Base-by-base conservation (phyloP, 1,140 invertebrate species). In the Paraescarpia echinospica region DNA sequence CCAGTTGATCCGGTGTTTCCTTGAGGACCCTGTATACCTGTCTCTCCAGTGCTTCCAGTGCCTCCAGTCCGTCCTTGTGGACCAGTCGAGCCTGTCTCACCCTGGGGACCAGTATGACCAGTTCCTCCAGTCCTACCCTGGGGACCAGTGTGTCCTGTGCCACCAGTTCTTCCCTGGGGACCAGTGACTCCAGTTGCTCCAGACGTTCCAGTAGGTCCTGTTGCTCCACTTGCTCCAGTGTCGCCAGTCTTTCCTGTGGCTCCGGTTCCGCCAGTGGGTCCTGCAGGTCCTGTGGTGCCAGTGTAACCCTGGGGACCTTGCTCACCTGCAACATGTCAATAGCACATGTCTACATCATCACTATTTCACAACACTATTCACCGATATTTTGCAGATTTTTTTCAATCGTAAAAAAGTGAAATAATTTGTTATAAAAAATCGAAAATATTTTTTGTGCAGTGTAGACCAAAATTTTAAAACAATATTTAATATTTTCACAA, bases 131-230 rank as follows among this genome's bases (percentile, higher is more conserved):
- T 92, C 88, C 33, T 33, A 27, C 92, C 92, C 8, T n/a, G 8
- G 12, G 88, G 92, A 92, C 92, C 92, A 88, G 92, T 88, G 14
- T n/a, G 31, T 34, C 92, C 92, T 89, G 92, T 92, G 9, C 33
- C 41, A 18, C 92, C 92, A 35, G 34, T 89, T 33, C 48, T 92
- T 48, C 91, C 91, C 33, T 33, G 35, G 18, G 91, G 91, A 51
- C 92, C 92, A 88, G 88, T 92, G n/a, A 33, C 31, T 34, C 92
- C 92, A 92, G 88, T 92, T 33, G 33, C 41, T 14, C 92, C 92
- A 27, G 51, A 34, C 9, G 48, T 12, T 12, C 93, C 93, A 91
- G 35, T n/a, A 33, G 35, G 41, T 34, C 93, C 93, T 22, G 92
- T 88, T 31, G 92, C 31, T 22, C 93, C 93, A 77, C 34, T 92